phyloP scores from a whole-genome alignment of 2,113 vertebrate genomes.

The Peromyscus maniculatus region DNA sequence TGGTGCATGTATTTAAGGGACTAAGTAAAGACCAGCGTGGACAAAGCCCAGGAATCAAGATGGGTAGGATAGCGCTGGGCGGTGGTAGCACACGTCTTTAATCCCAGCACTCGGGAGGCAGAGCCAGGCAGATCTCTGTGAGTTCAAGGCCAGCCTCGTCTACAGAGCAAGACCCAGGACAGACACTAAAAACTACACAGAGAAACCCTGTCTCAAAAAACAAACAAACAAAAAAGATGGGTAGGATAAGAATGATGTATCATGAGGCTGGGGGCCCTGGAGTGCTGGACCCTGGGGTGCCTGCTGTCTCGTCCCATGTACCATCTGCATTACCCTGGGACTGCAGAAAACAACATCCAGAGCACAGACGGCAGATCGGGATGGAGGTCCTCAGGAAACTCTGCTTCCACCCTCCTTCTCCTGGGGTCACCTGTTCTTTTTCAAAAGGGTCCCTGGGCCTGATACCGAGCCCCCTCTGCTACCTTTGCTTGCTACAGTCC shows the following conservation, averaged over 20 bases:
- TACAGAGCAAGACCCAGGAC: too few species aligned
- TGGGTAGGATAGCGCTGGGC: neutral
- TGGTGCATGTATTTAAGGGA: neutral
- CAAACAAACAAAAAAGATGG: neutral
- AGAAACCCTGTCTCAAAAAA: too few species aligned
- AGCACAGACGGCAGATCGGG: neutral
- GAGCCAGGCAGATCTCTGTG: too few species aligned
- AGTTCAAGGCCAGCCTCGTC: too few species aligned
- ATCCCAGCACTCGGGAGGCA: too few species aligned
- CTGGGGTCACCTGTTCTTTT: neutral
- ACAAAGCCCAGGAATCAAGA: neutral
- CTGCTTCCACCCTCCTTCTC: neutral
- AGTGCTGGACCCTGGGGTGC: neutral
- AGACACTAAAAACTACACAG: too few species aligned
- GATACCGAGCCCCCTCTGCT: neutral
- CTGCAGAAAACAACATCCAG: neutral
- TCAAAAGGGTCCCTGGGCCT: neutral
- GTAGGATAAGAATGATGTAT: rapidly evolving
- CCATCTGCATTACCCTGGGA: rapidly evolving
- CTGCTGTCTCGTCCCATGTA: rapidly evolving
- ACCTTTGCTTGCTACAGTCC: neutral
- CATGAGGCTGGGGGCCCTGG: neutral
- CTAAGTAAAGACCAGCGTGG: neutral
- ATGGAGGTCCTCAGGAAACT: neutral
- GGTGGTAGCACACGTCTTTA: too few species aligned